These are phyloP conservation scores for Pygoscelis adeliae DNA, from an alignment of 2,113 vertebrate genomes.

Conservation along the genomic window DNA sequence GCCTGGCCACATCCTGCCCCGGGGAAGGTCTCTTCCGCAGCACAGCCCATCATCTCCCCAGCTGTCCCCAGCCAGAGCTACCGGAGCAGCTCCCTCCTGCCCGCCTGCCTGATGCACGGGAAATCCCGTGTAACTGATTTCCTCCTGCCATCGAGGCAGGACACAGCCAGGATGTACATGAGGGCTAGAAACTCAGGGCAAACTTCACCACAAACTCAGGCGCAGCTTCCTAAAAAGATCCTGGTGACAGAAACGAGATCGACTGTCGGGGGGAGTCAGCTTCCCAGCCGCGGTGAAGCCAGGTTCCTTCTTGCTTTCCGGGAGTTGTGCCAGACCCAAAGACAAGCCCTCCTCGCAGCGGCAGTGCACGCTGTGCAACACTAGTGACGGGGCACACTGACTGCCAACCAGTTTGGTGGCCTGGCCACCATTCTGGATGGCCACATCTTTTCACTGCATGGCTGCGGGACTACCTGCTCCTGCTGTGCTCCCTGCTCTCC, in stretches of 20 bases:
- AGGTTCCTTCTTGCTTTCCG: neutral
- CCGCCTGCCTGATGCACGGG: neutral
- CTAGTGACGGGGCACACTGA: rapidly evolving
- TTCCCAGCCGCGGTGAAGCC: neutral
- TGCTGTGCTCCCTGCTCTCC: neutral
- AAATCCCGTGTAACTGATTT: neutral
- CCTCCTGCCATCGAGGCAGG: neutral
- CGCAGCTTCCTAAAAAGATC: neutral
- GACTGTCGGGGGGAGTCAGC: neutral
- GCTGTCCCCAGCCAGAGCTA: neutral
- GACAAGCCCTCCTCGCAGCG: rapidly evolving
- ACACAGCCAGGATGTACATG: neutral
- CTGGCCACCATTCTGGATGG: neutral
- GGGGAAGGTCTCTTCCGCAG: neutral
- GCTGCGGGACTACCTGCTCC: neutral
- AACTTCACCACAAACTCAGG: neutral
- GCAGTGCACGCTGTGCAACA: neutral
- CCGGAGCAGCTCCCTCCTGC: neutral
- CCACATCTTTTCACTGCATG: neutral
- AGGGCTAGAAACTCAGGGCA: neutral
- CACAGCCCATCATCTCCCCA: neutral
- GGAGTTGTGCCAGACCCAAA: neutral
- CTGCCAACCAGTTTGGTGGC: rapidly evolving
- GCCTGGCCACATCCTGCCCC: neutral
- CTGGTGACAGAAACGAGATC: neutral